These are phyloP conservation scores for Eubasilissa splendida DNA, from an alignment of 2,888 invertebrate genomes.

Conservation along the genomic window DNA sequence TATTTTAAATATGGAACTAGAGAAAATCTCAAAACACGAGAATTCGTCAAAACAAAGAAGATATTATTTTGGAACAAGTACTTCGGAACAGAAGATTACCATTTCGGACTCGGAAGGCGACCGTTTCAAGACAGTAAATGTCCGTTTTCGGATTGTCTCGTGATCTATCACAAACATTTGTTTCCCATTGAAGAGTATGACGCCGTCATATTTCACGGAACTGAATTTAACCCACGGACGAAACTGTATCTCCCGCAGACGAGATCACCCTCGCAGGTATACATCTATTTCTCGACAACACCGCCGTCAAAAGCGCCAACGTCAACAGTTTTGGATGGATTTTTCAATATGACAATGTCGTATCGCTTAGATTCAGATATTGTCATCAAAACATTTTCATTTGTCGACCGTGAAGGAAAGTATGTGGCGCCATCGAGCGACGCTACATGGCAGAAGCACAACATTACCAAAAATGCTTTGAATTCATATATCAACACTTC, in stretches of 20 bases:
- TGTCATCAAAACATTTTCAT: not conserved
- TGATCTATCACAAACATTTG: not conserved
- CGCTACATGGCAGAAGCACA: too few relatives aligned
- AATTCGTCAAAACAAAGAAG: conserved; percentile 3
- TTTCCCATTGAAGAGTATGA: conserved; percentile 2
- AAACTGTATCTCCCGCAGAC: not conserved
- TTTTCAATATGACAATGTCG: not conserved
- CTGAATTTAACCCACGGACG: not conserved
- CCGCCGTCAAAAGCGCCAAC: too few relatives aligned
- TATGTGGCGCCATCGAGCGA: not conserved
- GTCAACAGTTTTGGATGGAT: not conserved
- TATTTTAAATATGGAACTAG: not conserved
- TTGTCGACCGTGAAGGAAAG: not conserved
- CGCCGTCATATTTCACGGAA: not conserved
- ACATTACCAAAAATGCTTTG: too few relatives aligned
- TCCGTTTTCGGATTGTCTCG: not conserved
- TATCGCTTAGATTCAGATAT: not conserved
- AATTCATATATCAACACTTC: too few relatives aligned
- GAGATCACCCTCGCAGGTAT: not conserved
- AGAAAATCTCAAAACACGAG: not conserved
- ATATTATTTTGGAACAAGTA: not conserved
- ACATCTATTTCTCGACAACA: not conserved
- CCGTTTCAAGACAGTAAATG: not conserved
- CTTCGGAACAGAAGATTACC: not conserved
- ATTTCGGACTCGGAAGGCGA: not conserved